Conservation (phyloP, 1,140 invertebrate genomes). For the Aplysia californica region DNA sequence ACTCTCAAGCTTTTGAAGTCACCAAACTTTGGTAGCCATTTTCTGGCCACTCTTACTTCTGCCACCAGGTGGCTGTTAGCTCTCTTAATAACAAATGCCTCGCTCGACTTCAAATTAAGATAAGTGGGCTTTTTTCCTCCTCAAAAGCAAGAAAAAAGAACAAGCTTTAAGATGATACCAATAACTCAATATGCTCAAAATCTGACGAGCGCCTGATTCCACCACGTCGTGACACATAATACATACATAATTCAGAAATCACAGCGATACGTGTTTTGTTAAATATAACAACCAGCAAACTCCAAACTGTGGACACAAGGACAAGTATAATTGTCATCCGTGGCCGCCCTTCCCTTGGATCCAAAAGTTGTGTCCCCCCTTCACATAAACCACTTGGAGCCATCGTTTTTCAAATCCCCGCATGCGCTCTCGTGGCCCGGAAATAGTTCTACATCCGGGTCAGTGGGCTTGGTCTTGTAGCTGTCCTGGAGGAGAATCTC, state of each 20-base stretch:
- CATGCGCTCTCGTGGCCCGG: slow-evolving; percentile 43
- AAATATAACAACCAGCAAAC: background rate
- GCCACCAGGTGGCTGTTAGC: no score
- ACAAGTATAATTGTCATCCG: background rate
- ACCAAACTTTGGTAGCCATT: no score
- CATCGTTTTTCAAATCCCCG: slow-evolving; percentile 42
- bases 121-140: background rate
- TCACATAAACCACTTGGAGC: slow-evolving; percentile 32
- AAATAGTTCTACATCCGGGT: slow-evolving; percentile 43
- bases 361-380: no score
- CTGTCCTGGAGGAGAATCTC: slow-evolving; percentile 52
- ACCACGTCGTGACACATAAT: background rate
- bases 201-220: no score
- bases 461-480: slow-evolving; percentile 32
- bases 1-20: no score
- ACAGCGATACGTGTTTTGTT: background rate
- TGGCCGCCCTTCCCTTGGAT: background rate
- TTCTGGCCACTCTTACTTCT: no score
- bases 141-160: no score
- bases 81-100: no score
- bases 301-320: no score
- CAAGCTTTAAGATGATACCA: no score
- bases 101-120: no score
- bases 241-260: background rate
- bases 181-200: no score